These are phyloP conservation scores for Aphis gossypii DNA, from an alignment of 1,140 invertebrate species.

Conservation along the genomic window DNA sequence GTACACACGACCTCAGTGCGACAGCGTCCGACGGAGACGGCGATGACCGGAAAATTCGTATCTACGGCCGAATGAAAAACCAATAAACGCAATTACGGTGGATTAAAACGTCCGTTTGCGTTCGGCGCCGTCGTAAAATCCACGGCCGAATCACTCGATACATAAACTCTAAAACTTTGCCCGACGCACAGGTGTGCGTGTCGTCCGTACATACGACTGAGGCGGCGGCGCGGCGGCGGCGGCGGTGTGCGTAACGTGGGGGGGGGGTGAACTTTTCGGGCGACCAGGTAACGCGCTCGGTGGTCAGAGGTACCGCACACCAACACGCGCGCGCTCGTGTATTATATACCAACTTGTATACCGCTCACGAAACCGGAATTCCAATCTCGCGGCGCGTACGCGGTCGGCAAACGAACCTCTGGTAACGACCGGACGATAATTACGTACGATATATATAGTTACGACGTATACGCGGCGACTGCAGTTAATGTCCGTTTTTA, in stretches of 20 bases:
- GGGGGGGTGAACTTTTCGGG: background rate
- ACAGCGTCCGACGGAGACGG: background rate
- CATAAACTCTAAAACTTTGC: background rate
- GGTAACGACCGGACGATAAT: background rate
- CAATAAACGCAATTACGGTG: constrained; percentile 43
- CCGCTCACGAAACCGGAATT: background rate
- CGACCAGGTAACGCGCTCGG: background rate
- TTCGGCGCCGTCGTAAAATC: constrained; percentile 10
- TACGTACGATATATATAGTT: background rate
- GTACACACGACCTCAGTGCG: too few relatives aligned
- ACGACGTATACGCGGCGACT: background rate
- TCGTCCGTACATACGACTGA: background rate
- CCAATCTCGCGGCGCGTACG: background rate
- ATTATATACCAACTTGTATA: background rate
- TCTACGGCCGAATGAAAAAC: background rate
- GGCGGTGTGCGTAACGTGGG: too few relatives aligned
- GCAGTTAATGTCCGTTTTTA: constrained; percentile 3
- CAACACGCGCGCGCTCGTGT: rapidly evolving
- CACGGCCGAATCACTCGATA: background rate
- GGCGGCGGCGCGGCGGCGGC: too few relatives aligned
- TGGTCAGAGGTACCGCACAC: background rate
- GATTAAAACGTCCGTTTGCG: constrained; percentile 41
- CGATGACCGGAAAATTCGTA: constrained; percentile 2
- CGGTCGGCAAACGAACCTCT: background rate
- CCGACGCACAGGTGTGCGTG: background rate